These are phyloP conservation scores for Cairina moschata DNA, from an alignment of 2,113 vertebrate species.

Conservation along the genomic window DNA sequence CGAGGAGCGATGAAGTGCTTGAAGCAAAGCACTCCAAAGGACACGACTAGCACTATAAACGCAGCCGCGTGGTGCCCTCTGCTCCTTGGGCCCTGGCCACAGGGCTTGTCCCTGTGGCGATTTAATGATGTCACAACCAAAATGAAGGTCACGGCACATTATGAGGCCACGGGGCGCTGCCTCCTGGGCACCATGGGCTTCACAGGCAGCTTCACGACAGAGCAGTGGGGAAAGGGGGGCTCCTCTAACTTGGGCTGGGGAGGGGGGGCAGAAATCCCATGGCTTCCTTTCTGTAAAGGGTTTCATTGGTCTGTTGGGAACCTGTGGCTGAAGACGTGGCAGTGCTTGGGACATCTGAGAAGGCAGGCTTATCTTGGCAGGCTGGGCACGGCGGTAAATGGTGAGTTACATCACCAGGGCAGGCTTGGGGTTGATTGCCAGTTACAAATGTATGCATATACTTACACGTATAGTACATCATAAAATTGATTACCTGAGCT, in stretches of 20 bases:
- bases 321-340: background rate
- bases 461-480: background rate
- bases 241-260: background rate
- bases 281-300: background rate
- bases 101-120: background rate
- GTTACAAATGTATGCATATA: rapidly evolving
- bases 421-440: background rate
- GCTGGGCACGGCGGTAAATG: slow-evolving; percentile 8
- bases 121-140: slow-evolving; percentile 26
- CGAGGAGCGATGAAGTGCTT: background rate
- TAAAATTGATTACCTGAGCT: background rate
- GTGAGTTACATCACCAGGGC: background rate
- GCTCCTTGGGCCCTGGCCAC: background rate
- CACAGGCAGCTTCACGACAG: background rate
- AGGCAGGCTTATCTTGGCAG: slow-evolving; percentile 25
- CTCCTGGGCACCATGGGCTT: background rate
- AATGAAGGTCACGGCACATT: background rate
- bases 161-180: background rate
- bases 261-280: background rate
- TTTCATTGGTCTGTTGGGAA: background rate
- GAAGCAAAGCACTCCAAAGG: background rate
- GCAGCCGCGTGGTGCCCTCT: background rate
- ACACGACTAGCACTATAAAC: background rate
- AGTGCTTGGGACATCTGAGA: background rate
- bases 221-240: background rate